Evolutionary conservation across 1,140 invertebrate species (phyloP), one percentile per base, ranked within the genome.

Genomic region (Colletes latitarsis): DNA sequence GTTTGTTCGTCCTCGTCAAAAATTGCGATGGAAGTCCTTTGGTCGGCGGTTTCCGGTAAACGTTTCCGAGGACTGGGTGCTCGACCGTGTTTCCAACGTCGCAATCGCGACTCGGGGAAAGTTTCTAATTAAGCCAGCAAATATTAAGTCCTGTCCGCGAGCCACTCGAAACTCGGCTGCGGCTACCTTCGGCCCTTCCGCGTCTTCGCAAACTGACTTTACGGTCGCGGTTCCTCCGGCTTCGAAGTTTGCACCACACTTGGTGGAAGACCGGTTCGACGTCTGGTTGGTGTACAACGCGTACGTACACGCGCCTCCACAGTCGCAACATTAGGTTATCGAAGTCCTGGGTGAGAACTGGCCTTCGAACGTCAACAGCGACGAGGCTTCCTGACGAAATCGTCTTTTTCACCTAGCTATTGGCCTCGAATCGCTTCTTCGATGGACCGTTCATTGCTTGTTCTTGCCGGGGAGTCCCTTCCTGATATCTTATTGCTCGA

Each of bases 81-180:
- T 60, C 46, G 63, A 58, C 9, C 68, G 5, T 15, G 39, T 43
- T 70, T 30, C n/a, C 49, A 6, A 53, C 17, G 6, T 52, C n/a
- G 66, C 52, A 52, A 69, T 64, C n/a, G 60, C 75, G 30, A 71
- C 43, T 12, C 41, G 10, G 30, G 15, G 43, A 19, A 80, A 77
- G 60, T 84, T 78, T 67, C 58, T 82, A 86, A 86, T 85, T 85
- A 84, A 74, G 58, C 30, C 39, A 30, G 64, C 69, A 84, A 82
- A 85, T 74, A 30, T 72, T 39, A 41, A 69, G 60, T 30, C 17
- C 30, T 39, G 46, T 57, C 4, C 10, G 57, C 69, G 74, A 39
- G 71, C 53, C 76, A 55, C 80, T 69, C 76, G 21, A 1, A 79
- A 76, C 67, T 85, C 76, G 75, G 69, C 30, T 30, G 30, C 76